Evolutionary conservation across 2,797 vertebrate genomes (phyloP), one percentile per base, ranked within the genome.

Genomic region (Poecilia velifera): DNA sequence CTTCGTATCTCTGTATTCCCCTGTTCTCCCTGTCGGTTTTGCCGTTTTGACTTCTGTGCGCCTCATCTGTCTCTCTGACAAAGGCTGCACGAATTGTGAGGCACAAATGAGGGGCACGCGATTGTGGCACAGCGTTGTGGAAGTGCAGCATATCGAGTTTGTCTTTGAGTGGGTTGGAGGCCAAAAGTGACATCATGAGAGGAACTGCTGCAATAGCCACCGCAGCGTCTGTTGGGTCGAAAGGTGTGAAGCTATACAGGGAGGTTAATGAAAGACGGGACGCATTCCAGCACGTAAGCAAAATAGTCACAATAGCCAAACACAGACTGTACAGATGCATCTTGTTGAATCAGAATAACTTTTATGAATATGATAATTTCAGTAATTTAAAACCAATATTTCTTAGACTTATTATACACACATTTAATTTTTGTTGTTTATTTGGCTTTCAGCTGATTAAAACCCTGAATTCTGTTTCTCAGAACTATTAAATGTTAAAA

Each of bases 201-300:
- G 70, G 76, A 51, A 20, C 83, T 81, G 76, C 20, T 72, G 85
- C 90, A 89, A 76, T 90, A 79, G 84, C 84, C 88, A 82, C 83
- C 83, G 76, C 84, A 85, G 91, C 90, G 88, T 90, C 92, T 93
- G 91, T 89, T 79, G 45, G 79, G 78, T 73, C 66, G 1, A 43
- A 86, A 74, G 73, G 82, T 93, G 91, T 89, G 88, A 91, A 90
- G 92, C 86, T 89, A 89, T 92, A 76, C 80, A 81, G 81, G 80
- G 78, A 78, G 88, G 81, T 90, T 89, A 89, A 80, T 78, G 86
- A 87, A 87, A 89, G 47, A 82, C 66, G 79, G 73, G 79, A 55
- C 76, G 84, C 66, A 75, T 66, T 77, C 62, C 20, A 74, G 79
- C 53, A 73, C 36, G 0, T 43, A 57, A 53, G 71, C 66, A 73